Evolutionary conservation across 1,140 invertebrate species (phyloP).

Genomic region (Eurytemora carolleeae): DNA sequence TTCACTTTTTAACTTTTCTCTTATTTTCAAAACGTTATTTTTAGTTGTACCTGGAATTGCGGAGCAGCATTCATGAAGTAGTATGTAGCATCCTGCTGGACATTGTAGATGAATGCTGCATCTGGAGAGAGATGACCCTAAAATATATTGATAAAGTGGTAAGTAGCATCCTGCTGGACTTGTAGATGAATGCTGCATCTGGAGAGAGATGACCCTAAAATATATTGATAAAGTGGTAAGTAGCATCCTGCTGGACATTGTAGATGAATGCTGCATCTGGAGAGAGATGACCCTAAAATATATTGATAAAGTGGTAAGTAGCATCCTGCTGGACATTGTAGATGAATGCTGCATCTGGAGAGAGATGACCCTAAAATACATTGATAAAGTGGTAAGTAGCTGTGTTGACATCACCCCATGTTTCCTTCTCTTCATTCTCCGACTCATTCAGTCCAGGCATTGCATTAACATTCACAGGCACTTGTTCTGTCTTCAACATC

Average conservation of each 20-base stretch:
- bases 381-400: slow-evolving; percentile 22
- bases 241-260: slow-evolving; percentile 16
- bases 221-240: slow-evolving; percentile 13
- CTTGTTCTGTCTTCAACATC: no score
- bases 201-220: slow-evolving; percentile 21
- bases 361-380: slow-evolving; percentile 20
- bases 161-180: slow-evolving; percentile 20
- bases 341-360: slow-evolving; percentile 21
- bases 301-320: slow-evolving; percentile 22
- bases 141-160: slow-evolving; percentile 21
- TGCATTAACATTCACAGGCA: no score
- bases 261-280: slow-evolving; percentile 21
- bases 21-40: no score
- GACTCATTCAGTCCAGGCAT: no score
- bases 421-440: slow-evolving; percentile 17
- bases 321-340: slow-evolving; percentile 19
- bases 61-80: slow-evolving; percentile 22
- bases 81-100: slow-evolving; percentile 21
- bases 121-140: slow-evolving; percentile 21
- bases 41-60: slow-evolving; percentile 18
- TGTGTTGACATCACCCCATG: slow-evolving; percentile 1
- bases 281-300: slow-evolving; percentile 21
- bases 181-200: slow-evolving; percentile 20
- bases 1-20: no score
- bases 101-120: slow-evolving; percentile 19